These are phyloP conservation scores for Dicyrtomina minuta DNA, from an alignment of 2,888 invertebrate genomes.

Conservation along the genomic window DNA sequence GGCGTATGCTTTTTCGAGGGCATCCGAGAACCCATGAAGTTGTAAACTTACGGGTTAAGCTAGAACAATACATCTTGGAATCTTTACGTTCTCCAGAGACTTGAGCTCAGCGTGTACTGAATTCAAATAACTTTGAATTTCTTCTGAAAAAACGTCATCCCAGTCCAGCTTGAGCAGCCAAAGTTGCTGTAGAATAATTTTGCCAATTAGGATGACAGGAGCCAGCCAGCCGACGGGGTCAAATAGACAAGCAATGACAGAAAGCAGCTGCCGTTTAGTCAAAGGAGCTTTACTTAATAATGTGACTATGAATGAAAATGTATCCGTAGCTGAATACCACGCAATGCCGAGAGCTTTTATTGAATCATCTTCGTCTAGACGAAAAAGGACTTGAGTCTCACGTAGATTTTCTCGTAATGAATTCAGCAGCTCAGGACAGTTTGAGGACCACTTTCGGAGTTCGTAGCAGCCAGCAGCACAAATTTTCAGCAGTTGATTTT, in stretches of 20 bases:
- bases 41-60: neutral
- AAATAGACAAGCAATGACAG: conserved; percentile 21
- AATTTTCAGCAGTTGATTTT: too few species aligned
- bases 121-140: neutral
- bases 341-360: conserved; percentile 34
- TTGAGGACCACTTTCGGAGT: conserved; percentile 52
- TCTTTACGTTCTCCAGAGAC: neutral
- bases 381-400: neutral
- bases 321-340: conserved; percentile 29
- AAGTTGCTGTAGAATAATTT: neutral
- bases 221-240: conserved; percentile 36
- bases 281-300: neutral
- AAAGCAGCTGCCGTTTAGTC: conserved; percentile 30
- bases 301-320: conserved; percentile 18
- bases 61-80: neutral
- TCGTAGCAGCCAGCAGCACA: conserved; percentile 38
- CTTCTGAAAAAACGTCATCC: neutral
- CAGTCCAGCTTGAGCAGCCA: neutral
- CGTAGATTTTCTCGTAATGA: conserved; percentile 6
- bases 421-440: conserved; percentile 22
- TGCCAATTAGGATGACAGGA: conserved; percentile 27
- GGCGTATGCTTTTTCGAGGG: conserved; percentile 12
- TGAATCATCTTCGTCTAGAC: neutral
- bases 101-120: neutral
- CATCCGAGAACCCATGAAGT: conserved; percentile 32